A percentile compares a stretch with the other conserved stretches of the same genome.
phyloP scores from a whole-genome alignment of 2,797 vertebrate genomes.

The Intellagama lesueurii region DNA sequence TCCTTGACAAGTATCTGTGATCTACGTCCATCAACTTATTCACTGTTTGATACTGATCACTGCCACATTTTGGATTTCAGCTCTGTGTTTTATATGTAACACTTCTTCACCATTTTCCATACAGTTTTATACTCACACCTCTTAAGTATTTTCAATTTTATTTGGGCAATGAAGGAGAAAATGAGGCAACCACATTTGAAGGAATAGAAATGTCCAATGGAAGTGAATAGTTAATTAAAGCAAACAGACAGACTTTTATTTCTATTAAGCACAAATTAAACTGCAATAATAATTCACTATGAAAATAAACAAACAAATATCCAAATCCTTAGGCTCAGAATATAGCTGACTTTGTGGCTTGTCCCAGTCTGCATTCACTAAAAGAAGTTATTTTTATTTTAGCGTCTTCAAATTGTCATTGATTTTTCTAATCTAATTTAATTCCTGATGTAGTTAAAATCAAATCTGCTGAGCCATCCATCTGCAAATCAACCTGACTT shows the following conservation, averaged over 20 bases:
- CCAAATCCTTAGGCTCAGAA: conserved; percentile 37
- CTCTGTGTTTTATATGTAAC: background rate
- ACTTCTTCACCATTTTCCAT: background rate
- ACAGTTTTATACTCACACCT: background rate
- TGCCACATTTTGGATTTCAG: background rate
- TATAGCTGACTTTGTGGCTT: conserved; percentile 45
- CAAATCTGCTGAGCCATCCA: conserved; percentile 57
- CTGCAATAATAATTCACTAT: background rate
- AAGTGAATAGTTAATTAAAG: conserved; percentile 41
- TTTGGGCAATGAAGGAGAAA: background rate
- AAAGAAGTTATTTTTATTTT: conserved; percentile 64
- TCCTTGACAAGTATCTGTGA: background rate
- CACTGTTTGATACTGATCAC: background rate
- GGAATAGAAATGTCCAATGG: background rate
- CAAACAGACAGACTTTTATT: background rate
- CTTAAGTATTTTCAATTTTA: background rate
- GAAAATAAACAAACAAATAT: conserved; percentile 44
- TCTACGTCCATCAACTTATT: background rate
- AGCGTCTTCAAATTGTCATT: conserved; percentile 62
- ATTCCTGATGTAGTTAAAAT: conserved; percentile 61
- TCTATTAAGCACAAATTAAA: conserved; percentile 36
- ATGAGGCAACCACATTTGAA: background rate
- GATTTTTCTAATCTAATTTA: conserved; percentile 71
- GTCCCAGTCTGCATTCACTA: conserved; percentile 26
- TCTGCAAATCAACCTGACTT: conserved; percentile 64